Percentiles rank a stretch among this genome's conserved stretches.
These are phyloP conservation scores for Mesembrinibis cayennensis DNA, from an alignment of 2,113 vertebrate species.

Conservation along the genomic window DNA sequence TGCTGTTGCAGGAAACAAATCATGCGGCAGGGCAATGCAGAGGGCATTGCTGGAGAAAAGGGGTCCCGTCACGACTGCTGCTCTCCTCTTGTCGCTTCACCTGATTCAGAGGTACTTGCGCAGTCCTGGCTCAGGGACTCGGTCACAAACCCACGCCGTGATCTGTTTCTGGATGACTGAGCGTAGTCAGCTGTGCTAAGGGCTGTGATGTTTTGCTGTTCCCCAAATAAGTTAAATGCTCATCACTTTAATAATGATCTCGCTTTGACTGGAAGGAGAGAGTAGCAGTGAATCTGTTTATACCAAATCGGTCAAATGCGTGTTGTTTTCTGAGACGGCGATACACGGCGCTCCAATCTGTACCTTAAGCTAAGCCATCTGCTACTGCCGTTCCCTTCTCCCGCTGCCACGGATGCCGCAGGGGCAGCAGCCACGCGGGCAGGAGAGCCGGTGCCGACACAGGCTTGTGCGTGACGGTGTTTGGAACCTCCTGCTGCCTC, in stretches of 20 bases:
- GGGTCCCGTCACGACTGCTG: neutral
- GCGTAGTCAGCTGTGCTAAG: neutral
- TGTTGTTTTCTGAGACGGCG: neutral
- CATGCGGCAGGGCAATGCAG: neutral
- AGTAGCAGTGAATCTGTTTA: neutral
- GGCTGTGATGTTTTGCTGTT: neutral
- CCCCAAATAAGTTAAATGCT: neutral
- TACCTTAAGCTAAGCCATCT: neutral
- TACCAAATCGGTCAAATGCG: neutral
- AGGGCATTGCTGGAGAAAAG: neutral
- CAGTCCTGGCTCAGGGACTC: neutral
- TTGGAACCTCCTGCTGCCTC: neutral
- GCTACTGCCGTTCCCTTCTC: neutral
- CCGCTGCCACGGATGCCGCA: neutral
- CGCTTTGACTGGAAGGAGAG: neutral
- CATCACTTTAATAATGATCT: neutral
- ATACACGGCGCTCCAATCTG: neutral
- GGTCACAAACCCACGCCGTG: accelerated
- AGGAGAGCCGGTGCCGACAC: neutral
- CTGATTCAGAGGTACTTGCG: neutral
- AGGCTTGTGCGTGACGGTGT: neutral
- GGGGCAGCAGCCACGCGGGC: accelerated
- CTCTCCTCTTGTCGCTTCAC: neutral
- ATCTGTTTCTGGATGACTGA: neutral
- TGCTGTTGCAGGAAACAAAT: neutral